Percentiles rank a stretch among this genome's conserved stretches.
phyloP scores from a whole-genome alignment of 2,888 invertebrate species.

The Drosophila limbata region DNA sequence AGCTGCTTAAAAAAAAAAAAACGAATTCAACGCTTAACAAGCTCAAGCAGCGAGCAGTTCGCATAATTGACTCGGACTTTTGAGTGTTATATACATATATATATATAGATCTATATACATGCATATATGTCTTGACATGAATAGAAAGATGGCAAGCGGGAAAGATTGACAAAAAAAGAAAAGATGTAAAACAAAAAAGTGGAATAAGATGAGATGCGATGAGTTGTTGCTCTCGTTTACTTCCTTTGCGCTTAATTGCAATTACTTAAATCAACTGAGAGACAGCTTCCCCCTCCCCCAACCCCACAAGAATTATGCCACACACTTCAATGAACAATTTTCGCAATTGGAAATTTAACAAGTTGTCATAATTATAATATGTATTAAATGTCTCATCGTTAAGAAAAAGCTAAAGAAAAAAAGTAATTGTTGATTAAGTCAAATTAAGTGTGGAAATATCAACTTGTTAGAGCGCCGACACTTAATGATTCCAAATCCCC shows the following conservation, averaged over 20 bases:
- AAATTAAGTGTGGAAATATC: conserved; percentile 68
- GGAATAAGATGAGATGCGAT: conserved; percentile 22
- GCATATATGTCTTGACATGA: conserved; percentile 1
- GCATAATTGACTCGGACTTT: conserved; percentile 73
- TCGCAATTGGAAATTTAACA: conserved; percentile 66
- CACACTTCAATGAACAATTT: conserved; percentile 34
- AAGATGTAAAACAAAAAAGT: conserved; percentile 24
- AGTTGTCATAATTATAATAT: conserved; percentile 68
- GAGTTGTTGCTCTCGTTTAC: conserved; percentile 51
- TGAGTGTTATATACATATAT: conserved; percentile 39
- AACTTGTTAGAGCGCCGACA: conserved; percentile 58
- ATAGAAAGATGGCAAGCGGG: conserved; percentile 7
- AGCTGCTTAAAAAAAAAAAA: conserved; percentile 38
- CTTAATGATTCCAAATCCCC: conserved; percentile 39
- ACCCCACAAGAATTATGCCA: conserved; percentile 10
- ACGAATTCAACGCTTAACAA: conserved; percentile 62
- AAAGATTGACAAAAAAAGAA: conserved; percentile 16
- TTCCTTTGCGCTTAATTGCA: conserved; percentile 76
- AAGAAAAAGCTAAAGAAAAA: background rate
- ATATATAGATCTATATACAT: conserved; percentile 19
- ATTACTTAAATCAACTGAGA: conserved; percentile 63
- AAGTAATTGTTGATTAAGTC: conserved; percentile 54
- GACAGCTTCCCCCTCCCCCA: conserved; percentile 1
- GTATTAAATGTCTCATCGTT: conserved; percentile 33
- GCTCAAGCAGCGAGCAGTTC: conserved; percentile 65